These are phyloP conservation scores for Rhynchotus rufescens DNA, from an alignment of 2,797 vertebrate genomes.

Conservation along the genomic window DNA sequence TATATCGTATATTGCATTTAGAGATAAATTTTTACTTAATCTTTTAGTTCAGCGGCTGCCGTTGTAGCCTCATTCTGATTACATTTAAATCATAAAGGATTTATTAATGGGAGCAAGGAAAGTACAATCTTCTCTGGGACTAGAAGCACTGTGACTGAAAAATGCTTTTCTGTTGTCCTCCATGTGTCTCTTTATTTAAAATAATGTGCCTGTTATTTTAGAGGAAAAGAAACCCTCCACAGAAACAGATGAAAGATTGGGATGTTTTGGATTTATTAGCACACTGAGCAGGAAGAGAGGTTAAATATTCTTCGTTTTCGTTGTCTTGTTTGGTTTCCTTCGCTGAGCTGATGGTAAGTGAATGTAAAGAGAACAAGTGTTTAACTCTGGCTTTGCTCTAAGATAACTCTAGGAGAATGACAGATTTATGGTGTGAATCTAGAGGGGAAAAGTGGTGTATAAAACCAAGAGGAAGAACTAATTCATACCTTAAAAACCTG, in stretches of 20 bases:
- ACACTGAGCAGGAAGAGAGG: not conserved
- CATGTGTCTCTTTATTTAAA: not conserved
- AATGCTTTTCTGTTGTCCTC: not conserved
- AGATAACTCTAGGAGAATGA: constrained; percentile 4
- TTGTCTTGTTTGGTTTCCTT: constrained; percentile 14
- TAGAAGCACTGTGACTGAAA: constrained; percentile 51
- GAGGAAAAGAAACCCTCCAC: constrained; percentile 1
- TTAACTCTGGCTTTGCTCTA: not conserved
- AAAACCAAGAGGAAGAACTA: constrained; percentile 1
- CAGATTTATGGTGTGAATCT: constrained; percentile 7
- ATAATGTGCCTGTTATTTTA: not conserved
- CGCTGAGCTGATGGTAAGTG: not conserved
- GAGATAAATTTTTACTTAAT: constrained; percentile 4
- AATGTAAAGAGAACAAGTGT: not conserved
- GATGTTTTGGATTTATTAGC: not conserved
- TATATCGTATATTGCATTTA: not conserved
- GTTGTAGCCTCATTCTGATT: constrained; percentile 24
- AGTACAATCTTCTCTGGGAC: constrained; percentile 35
- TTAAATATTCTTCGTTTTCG: not conserved
- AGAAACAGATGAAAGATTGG: not conserved
- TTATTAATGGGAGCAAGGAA: not conserved
- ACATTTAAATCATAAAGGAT: constrained; percentile 38
- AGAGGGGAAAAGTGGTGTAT: not conserved
- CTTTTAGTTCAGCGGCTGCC: constrained; percentile 37
- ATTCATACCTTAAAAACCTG: not conserved